These are phyloP conservation scores for Limenitis arthemis DNA, from an alignment of 2,888 invertebrate genomes.

Conservation along the genomic window DNA sequence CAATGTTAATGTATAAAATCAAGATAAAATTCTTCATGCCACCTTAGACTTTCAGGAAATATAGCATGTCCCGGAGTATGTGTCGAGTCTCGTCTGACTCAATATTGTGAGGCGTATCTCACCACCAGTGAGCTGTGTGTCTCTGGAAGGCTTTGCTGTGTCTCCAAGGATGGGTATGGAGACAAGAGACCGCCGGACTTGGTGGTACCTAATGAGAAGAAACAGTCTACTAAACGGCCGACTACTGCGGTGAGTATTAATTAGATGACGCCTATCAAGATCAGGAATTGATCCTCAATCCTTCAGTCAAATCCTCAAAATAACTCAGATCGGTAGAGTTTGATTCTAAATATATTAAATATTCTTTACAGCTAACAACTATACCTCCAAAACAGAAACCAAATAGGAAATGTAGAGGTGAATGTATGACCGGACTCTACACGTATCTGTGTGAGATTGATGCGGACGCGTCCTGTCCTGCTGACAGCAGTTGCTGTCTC, in stretches of 20 bases:
- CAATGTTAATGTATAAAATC: too few species aligned
- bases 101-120: constrained; percentile 90
- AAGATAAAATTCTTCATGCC: too few species aligned
- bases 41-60: constrained; percentile 68
- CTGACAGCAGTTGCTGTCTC: constrained; percentile 86
- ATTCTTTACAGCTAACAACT: constrained; percentile 50
- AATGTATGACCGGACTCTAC: constrained; percentile 87
- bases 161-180: constrained; percentile 80
- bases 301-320: background rate
- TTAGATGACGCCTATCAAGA: too few species aligned
- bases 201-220: constrained; percentile 75
- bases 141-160: constrained; percentile 84
- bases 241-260: constrained; percentile 44
- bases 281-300: background rate
- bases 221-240: constrained; percentile 52
- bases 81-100: constrained; percentile 84
- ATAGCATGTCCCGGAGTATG: constrained; percentile 85
- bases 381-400: constrained; percentile 44
- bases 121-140: constrained; percentile 82
- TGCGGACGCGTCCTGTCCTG: constrained; percentile 81
- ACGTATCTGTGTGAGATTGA: constrained; percentile 91
- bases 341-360: too few species aligned
- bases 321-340: too few species aligned
- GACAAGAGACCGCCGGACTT: constrained; percentile 81
- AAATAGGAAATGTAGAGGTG: constrained; percentile 80